These are phyloP conservation scores for Drosophila tripunctata DNA, from an alignment of 2,888 invertebrate genomes.

Conservation along the genomic window DNA sequence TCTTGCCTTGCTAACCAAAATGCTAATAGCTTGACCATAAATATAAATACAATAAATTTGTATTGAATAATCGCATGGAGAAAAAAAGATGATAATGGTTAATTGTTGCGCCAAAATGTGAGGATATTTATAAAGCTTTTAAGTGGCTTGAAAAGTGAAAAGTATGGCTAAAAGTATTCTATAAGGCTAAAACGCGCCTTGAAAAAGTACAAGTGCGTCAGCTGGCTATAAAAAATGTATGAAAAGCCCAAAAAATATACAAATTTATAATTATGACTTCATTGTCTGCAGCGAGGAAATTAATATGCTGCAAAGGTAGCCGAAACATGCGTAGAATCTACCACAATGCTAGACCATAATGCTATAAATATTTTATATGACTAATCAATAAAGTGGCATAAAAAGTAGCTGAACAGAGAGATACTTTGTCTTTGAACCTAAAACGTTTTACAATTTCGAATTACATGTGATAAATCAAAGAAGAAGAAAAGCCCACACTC, in stretches of 20 bases:
- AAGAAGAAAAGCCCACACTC: constrained; percentile 2
- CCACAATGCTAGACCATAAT: constrained; percentile 20
- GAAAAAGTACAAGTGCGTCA: constrained; percentile 56
- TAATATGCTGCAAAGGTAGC: constrained; percentile 57
- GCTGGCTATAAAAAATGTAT: constrained; percentile 23
- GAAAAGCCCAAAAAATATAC: constrained; percentile 63
- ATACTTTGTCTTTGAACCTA: too few relatives aligned
- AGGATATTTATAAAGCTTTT: constrained; percentile 17
- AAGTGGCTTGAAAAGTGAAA: constrained; percentile 67
- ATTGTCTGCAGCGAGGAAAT: constrained; percentile 28
- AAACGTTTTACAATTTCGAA: constrained; percentile 18
- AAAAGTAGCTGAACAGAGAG: too few relatives aligned
- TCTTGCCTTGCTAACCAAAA: constrained; percentile 32
- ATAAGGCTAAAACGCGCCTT: constrained; percentile 58
- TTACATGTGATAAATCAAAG: constrained; percentile 53
- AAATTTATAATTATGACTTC: constrained; percentile 51
- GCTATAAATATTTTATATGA: too few relatives aligned
- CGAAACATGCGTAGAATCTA: constrained; percentile 49
- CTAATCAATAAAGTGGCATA: constrained; percentile 3
- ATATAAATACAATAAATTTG: background rate
- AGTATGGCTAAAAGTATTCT: constrained; percentile 18
- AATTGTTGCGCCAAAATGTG: constrained; percentile 18
- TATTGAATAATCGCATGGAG: constrained; percentile 5
- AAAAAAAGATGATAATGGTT: background rate
- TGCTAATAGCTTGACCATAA: constrained; percentile 29